Evolutionary conservation across 1,140 invertebrate species (phyloP), one percentile per base, ranked within the genome.

Genomic region (Tribolium castaneum): DNA sequence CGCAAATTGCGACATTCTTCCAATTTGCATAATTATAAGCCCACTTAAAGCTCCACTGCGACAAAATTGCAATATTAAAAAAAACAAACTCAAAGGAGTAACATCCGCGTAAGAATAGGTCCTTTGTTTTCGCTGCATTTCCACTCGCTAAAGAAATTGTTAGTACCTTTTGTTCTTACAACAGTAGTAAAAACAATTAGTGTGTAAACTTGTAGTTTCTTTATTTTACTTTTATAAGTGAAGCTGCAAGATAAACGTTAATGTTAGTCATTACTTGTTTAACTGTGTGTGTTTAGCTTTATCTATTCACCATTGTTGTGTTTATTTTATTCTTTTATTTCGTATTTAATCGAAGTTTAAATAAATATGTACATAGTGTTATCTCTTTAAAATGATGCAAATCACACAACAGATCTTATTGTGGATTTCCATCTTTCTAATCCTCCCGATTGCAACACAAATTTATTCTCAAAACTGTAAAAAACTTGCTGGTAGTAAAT

Each of bases 271-370:
- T 52, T 52, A 52, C 16, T 19, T 14, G 49, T 14, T 14, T 52
- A 14, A 14, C 6, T 52, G 7, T 59, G 22, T 22, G 19, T 45
- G n/a, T 45, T 22, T 59, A 59, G 13, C 51, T 59, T 25, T 59
- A 25, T 59, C 19, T 59, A 25, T 59, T 59, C 54, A 22, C 19
- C 19, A 22, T 59, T 59, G 22, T 59, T 59, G 25, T 59, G 54
- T 59, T n/a, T 25, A n/a, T 59, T 59, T 59, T 59, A n/a, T 25
- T 22, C 6, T 59, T 59, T 59, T 25, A 19, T 59, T 22, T 25
- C 6, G 14, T 59, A 25, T 59, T 59, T 59, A 59, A 9, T 52
- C 19, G 19, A 25, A 59, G 19, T 59, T 59, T 59, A 59, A 22
- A 59, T 59, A 59, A 59, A 59, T 59, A 59, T 59, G 19, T 25